phyloP scores from a whole-genome alignment of 1,140 invertebrate genomes.

The Gonioctena quinquepunctata region DNA sequence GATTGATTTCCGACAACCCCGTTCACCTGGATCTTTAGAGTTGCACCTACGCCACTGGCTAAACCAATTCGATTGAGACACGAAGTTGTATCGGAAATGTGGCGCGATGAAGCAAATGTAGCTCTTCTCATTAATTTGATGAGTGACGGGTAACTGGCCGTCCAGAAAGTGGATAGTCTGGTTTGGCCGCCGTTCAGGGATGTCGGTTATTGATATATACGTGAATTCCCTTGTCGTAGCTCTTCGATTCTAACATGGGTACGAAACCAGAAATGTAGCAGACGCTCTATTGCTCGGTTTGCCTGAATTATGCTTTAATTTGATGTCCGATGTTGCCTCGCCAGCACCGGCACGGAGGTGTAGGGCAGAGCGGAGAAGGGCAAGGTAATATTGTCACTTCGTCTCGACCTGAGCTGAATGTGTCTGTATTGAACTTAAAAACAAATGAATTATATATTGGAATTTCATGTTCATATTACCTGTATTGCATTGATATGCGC shows the following conservation, averaged over 20 bases:
- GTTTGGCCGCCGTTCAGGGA: neutral
- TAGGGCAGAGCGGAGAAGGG: neutral
- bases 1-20: too few species aligned
- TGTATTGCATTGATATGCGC: too few species aligned
- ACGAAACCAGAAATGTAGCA: neutral
- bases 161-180: neutral
- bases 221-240: constrained; percentile 26
- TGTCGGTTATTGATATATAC: constrained; percentile 30
- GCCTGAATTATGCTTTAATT: constrained; percentile 27
- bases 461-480: too few species aligned
- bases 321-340: neutral
- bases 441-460: too few species aligned
- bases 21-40: too few species aligned
- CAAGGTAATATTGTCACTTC: too few species aligned
- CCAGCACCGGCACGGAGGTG: neutral
- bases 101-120: neutral
- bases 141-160: neutral
- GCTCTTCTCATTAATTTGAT: constrained; percentile 8
- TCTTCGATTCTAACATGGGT: constrained; percentile 25
- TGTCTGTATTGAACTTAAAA: too few species aligned
- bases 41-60: neutral
- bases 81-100: neutral
- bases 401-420: too few species aligned
- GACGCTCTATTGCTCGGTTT: constrained; percentile 11
- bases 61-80: neutral